Evolutionary conservation across 2,113 vertebrate genomes (phyloP), one percentile per base, ranked within the genome.

Genomic region (Myiopsitta monachus): DNA sequence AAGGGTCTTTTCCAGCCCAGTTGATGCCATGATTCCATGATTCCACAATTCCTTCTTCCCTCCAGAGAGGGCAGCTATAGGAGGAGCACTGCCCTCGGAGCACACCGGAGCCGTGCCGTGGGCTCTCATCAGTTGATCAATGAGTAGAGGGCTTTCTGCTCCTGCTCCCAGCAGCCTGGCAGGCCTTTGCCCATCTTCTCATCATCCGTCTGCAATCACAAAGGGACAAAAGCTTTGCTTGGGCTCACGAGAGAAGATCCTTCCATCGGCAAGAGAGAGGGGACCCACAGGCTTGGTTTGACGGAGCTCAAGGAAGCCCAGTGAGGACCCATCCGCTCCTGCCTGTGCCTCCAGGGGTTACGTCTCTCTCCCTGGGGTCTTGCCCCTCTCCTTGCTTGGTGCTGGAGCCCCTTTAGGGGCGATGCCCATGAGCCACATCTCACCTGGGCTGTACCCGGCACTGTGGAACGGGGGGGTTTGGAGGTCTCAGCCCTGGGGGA

Each of bases 101-200:
- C 55, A 23, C 14, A 14, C 55, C 9, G 13, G 68, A 28, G 64
- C 52, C 1, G 1, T 4, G 36, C 30, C 0, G 2, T 0, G 21
- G 13, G 8, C 5, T 39, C 47, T 3, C 11, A 17, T 6, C 16
- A 41, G 14, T 9, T 12, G 14, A 52, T 14, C 36, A 21, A 11
- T 1, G 36, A 9, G 69, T 39, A 39, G 36, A 16, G 2, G 8
- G 47, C 16, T 41, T 41, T 18, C 30, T 33, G 11, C 26, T 33
- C 6, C 6, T 10, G 14, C 41, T 27, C 27, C n/a, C 1, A 2
- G 28, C 9, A 6, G 1, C 2, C 15, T 1, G 0, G 0, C 1
- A 0, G 0, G 10, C 2, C 0, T 0, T 15, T 41, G 16, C 27
- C 11, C 51, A 43, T 59, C 74, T 74, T 84, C 77, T 69, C 69